Base-by-base conservation (phyloP, 64 coral and sea anemone genomes). In the Pocillopora verrucosa region DNA sequence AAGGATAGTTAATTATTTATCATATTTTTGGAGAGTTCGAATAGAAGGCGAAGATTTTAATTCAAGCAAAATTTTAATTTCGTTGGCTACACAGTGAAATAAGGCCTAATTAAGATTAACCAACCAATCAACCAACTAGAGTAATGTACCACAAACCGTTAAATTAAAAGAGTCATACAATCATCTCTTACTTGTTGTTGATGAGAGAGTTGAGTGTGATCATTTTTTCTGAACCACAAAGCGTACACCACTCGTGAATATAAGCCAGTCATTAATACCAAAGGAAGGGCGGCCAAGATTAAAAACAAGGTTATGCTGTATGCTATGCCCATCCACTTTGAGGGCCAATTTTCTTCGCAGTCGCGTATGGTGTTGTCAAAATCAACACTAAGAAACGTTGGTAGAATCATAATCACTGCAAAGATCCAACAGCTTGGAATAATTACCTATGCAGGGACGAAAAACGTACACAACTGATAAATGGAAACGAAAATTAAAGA, bases 171-270 rank as follows among this genome's bases (percentile, higher is more conserved):
- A 51, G 41, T 51, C 41, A 51, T 7, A 51, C 41, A 51, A 51
- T 51, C 41, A 51, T 3, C 61, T 13, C 13, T 17, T 78, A 78
- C 76, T 41, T 59, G 36, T 59, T 78, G 76, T 58, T 58, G 76
- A 25, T 38, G 56, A 12, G 80, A 65, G 30, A 62, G 36, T 14
- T 82, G 56, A 51, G 83, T 69, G 10, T 60, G 30, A 11, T 74
- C 68, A 62, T 75, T 59, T 15, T 59, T 79, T 63, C 75, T 90
- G n/a, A 90, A 59, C 89, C 89, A 90, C 16, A 90, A 61, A 16
- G 72, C 75, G 30, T 90, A 58, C 22, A 90, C 80, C 9, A 90
- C 61, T 64, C 67, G 75, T 15, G 79, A 75, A 58, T 90, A 90
- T 16, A 90, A 57, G 2, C 80, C 4, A 45, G 16, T 57, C 89